Conservation (phyloP, 2,888 invertebrate species). For the Mechanitis mazaeus region DNA sequence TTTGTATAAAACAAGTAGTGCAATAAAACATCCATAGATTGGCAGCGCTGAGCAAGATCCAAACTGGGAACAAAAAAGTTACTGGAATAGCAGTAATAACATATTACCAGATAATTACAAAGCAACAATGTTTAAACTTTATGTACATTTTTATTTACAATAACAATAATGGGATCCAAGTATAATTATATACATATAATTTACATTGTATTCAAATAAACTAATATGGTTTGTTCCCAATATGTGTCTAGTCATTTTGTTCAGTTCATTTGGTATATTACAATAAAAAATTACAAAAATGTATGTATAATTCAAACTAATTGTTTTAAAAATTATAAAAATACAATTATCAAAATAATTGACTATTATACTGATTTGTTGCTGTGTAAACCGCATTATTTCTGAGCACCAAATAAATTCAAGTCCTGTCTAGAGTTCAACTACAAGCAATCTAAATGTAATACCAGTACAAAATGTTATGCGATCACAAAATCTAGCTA, state of each 20-base stretch:
- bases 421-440: conserved; percentile 34
- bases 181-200: not conserved
- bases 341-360: conserved; percentile 4
- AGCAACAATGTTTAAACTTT: conserved; percentile 2
- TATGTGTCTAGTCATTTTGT: conserved; percentile 1
- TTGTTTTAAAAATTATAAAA: conserved; percentile 2
- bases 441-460: conserved; percentile 51
- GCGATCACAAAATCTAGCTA: conserved; percentile 70
- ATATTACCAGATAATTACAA: conserved; percentile 1
- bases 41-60: conserved; percentile 3
- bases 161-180: conserved; percentile 4
- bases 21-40: not conserved
- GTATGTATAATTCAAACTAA: conserved; percentile 6
- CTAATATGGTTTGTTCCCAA: conserved; percentile 6
- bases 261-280: not conserved
- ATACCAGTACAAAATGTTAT: conserved; percentile 68
- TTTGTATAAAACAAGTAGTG: conserved; percentile 20
- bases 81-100: not conserved
- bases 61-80: conserved; percentile 2
- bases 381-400: not conserved
- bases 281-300: conserved; percentile 5
- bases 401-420: conserved; percentile 30
- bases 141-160: conserved; percentile 9
- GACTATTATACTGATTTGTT: conserved; percentile 1
- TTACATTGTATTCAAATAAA: conserved; percentile 9